Conservation (phyloP, 2,888 invertebrate species). For the Apantesis nais region DNA sequence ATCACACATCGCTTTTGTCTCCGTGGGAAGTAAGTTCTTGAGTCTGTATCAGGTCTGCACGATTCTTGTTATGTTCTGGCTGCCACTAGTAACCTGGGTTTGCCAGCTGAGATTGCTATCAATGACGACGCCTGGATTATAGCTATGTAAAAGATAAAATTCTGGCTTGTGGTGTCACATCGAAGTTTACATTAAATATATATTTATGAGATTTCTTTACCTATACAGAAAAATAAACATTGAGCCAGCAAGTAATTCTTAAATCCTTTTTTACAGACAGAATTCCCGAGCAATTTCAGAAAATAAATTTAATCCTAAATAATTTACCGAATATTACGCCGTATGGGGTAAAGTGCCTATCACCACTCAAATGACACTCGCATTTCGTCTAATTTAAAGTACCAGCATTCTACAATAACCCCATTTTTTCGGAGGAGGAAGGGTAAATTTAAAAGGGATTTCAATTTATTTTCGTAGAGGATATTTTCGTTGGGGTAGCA, state of each 20-base stretch:
- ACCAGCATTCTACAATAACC: slow-evolving; percentile 21
- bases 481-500: slow-evolving; percentile 24
- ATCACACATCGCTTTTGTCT: no score
- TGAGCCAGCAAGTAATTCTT: not conserved
- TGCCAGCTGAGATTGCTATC: no score
- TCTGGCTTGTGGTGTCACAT: no score
- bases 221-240: not conserved
- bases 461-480: slow-evolving; percentile 30
- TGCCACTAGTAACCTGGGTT: no score
- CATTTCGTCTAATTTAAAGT: slow-evolving; percentile 21
- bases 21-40: no score
- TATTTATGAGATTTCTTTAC: no score
- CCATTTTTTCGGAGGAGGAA: slow-evolving; percentile 12
- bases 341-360: slow-evolving; percentile 3
- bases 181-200: no score
- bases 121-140: no score
- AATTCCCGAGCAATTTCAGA: not conserved
- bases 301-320: not conserved
- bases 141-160: no score
- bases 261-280: not conserved
- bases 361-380: slow-evolving; percentile 11
- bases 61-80: no score
- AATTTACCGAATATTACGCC: not conserved
- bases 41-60: no score
- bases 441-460: slow-evolving; percentile 25